phyloP scores from a whole-genome alignment of 2,888 invertebrate genomes.

The Siphlonurus alternatus region DNA sequence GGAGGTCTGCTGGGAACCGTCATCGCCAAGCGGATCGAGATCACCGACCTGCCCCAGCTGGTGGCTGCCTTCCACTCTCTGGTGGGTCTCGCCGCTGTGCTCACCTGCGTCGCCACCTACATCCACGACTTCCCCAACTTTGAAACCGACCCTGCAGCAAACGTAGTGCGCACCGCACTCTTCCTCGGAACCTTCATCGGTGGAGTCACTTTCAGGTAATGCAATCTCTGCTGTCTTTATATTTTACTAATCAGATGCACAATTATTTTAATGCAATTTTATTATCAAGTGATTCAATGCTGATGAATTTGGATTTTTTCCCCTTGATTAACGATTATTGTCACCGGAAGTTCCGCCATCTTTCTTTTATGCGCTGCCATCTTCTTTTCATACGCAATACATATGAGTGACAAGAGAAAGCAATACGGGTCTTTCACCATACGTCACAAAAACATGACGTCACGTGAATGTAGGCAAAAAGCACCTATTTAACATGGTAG shows the following conservation, averaged over 20 bases:
- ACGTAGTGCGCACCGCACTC: slow-evolving; percentile 64
- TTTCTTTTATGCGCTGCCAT: too few relatives aligned
- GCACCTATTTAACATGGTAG: too few relatives aligned
- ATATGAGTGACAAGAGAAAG: too few relatives aligned
- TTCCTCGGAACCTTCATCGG: slow-evolving; percentile 83
- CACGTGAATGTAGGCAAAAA: too few relatives aligned
- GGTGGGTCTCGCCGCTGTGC: slow-evolving; percentile 73
- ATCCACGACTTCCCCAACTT: slow-evolving; percentile 70
- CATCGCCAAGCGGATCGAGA: slow-evolving; percentile 69
- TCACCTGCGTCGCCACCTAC: slow-evolving; percentile 71
- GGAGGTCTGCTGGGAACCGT: slow-evolving; percentile 60
- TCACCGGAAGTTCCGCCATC: too few relatives aligned
- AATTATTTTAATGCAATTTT: background rate
- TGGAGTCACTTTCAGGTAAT: slow-evolving; percentile 70
- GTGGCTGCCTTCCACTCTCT: slow-evolving; percentile 75
- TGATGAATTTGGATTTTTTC: too few relatives aligned
- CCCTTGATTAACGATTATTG: too few relatives aligned
- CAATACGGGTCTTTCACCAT: too few relatives aligned
- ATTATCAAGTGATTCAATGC: too few relatives aligned
- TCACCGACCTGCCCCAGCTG: slow-evolving; percentile 73
- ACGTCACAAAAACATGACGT: too few relatives aligned
- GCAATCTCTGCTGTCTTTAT: slow-evolving; percentile 6
- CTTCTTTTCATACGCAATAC: too few relatives aligned
- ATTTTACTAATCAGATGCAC: background rate
- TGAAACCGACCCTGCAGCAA: slow-evolving; percentile 61